Conservation (phyloP, 1,140 invertebrate species). For the Drosophila erecta region DNA sequence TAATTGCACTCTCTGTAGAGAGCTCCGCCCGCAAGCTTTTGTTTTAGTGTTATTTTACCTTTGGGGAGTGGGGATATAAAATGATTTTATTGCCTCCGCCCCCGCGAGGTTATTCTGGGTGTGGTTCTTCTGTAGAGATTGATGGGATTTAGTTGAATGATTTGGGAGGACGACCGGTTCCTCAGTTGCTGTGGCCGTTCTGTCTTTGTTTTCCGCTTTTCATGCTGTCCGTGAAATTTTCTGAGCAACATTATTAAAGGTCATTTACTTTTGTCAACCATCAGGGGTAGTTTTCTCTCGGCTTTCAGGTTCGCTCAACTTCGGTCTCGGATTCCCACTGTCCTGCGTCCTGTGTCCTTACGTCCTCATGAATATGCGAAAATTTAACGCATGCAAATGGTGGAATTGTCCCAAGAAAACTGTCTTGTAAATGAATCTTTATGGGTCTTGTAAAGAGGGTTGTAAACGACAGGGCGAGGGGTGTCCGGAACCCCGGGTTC, state of each 20-base stretch:
- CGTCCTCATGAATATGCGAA: conserved; percentile 49
- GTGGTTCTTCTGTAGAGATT: conserved; percentile 47
- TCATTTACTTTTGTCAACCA: conserved; percentile 57
- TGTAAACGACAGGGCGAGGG: conserved; percentile 15
- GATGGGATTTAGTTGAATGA: conserved; percentile 46
- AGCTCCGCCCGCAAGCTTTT: conserved; percentile 12
- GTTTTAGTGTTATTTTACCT: conserved; percentile 59
- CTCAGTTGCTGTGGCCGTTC: conserved; percentile 7
- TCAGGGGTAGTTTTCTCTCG: conserved; percentile 61
- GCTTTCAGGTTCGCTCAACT: conserved; percentile 34
- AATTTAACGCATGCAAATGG: conserved; percentile 76
- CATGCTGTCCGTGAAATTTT: conserved; percentile 56
- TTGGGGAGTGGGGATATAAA: conserved; percentile 32
- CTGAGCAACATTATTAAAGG: conserved; percentile 63
- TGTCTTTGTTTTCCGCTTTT: conserved; percentile 29
- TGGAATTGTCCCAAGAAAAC: conserved; percentile 51
- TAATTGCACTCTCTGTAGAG: conserved; percentile 38
- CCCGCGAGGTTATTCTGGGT: conserved; percentile 37
- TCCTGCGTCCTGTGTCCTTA: conserved; percentile 14
- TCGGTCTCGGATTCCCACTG: neutral
- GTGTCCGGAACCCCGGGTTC: conserved; percentile 9
- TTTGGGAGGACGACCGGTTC: conserved; percentile 30
- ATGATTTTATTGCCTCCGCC: conserved; percentile 44
- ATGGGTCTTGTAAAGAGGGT: conserved; percentile 42
- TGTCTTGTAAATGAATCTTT: conserved; percentile 65